A percentile compares a stretch with the other conserved stretches of the same genome.
Conservation (phyloP, 2,888 invertebrate species). For the Latheticus oryzae region DNA sequence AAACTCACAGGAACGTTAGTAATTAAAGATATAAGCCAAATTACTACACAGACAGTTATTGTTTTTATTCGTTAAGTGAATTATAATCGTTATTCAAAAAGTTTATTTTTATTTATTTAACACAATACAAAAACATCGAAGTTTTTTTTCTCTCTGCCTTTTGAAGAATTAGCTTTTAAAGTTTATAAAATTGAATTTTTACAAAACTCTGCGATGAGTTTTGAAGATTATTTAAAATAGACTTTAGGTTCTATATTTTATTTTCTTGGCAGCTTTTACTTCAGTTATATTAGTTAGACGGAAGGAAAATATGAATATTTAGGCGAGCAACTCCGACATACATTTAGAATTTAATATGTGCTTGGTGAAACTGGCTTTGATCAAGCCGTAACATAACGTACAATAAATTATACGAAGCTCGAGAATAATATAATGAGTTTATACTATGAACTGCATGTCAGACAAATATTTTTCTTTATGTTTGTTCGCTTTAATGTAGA, state of each 20-base stretch:
- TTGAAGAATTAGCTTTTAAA: no score
- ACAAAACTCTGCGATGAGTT: constrained; percentile 9
- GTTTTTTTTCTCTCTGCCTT: no score
- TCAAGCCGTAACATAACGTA: constrained; percentile 12
- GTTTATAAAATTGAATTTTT: constrained; percentile 19
- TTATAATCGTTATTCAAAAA: constrained; percentile 2
- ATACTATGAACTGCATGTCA: constrained; percentile 11
- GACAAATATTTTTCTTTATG: constrained; percentile 1
- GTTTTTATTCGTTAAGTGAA: background rate
- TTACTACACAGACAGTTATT: constrained; percentile 2
- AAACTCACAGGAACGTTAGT: constrained; percentile 5
- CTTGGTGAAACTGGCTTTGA: constrained; percentile 26
- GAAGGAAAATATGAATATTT: constrained; percentile 35
- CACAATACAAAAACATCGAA: constrained; percentile 12
- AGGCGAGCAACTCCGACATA: constrained; percentile 25
- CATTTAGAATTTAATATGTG: constrained; percentile 27
- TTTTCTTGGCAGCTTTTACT: constrained; percentile 19
- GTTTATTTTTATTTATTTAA: constrained; percentile 15
- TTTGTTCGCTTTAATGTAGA: background rate
- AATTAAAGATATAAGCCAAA: constrained; percentile 3
- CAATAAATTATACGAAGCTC: constrained; percentile 20
- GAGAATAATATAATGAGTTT: constrained; percentile 18
- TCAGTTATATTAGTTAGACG: constrained; percentile 30
- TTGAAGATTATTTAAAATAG: constrained; percentile 31
- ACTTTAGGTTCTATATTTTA: constrained; percentile 25